Evolutionary conservation across 2,113 vertebrate species (phyloP), one percentile per base, ranked within the genome.

Genomic region (Brienomyrus brachyistius): DNA sequence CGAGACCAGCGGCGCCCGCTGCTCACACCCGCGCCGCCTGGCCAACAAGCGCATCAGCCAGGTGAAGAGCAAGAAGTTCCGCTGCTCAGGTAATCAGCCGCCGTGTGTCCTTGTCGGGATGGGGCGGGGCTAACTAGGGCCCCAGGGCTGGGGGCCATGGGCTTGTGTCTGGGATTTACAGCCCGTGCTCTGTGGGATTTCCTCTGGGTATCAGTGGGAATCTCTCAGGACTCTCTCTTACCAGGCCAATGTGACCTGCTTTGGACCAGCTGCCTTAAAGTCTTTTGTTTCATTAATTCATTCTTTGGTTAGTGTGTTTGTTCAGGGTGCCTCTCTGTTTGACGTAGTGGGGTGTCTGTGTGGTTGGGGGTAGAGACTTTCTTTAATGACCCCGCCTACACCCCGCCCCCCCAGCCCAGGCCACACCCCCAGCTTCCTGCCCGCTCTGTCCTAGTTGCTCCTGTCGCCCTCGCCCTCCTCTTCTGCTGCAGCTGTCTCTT

Each of bases 21-120:
- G 98, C 96, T 98, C 97, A 95, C 98, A 97, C 94, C 98, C 98
- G 0, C 97, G 98, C 90, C 96, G 98, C 91, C 97, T 99, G 92
- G 97, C 98, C 93, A 99, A 99, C 97, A 99, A 99, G 91, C 97
- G 98, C 93, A 99, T 99, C 96, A 97, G 98, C 97, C 97, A 99
- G 97, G 97, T 99, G 94, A 99, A 99, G 97, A 98, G 97, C 95
- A 99, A 99, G 96, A 99, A 99, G 97, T 99, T 99, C 97, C 97
- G 98, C 94, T 99, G 98, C 96, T 98, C 98, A 98, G 98, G 98
- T 99, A 98, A 47, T 56, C 35, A 4, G 17, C 31, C 23, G 2
- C 62, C 59, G 48, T 2, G 35, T 11, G n/a, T 70, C 10, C 62
- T 27, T 70, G 27, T 70, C 10, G 31, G 62, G 62, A 13, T 31